Percentiles rank a stretch among this genome's conserved stretches.
phyloP scores from a whole-genome alignment of 2,888 invertebrate species.

The Tenthredo livida region DNA sequence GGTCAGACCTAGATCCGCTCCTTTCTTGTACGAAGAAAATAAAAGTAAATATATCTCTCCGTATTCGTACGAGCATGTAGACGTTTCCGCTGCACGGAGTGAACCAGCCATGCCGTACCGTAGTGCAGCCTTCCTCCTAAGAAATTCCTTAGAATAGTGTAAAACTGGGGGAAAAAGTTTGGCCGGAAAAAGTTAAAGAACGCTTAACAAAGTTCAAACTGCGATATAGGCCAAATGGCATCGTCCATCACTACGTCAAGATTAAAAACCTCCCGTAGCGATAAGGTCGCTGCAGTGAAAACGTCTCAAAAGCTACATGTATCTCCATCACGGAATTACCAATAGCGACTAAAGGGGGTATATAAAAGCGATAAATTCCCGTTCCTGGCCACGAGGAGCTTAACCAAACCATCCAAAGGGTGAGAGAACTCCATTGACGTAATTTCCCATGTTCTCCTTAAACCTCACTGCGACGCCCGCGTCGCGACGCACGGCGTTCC shows the following conservation, averaged over 20 bases:
- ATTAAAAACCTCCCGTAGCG: slow-evolving; percentile 21
- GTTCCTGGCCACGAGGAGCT: neutral
- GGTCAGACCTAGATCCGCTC: slow-evolving; percentile 25
- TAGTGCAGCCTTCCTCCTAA: neutral
- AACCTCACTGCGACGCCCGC: neutral
- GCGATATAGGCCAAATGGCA: neutral
- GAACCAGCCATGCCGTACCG: neutral
- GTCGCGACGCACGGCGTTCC: neutral
- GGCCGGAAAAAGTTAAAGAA: slow-evolving; percentile 13
- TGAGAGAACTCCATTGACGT: slow-evolving; percentile 17
- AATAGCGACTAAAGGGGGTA: neutral
- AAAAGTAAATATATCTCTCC: slow-evolving; percentile 18
- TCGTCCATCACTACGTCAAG: slow-evolving; percentile 12
- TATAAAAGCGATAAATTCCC: neutral
- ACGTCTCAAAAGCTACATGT: neutral
- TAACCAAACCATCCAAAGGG: neutral
- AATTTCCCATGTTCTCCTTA: slow-evolving; percentile 1
- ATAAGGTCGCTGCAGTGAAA: neutral
- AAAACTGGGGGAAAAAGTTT: neutral
- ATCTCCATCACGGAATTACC: neutral
- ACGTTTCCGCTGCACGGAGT: slow-evolving; percentile 31
- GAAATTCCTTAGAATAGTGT: slow-evolving; percentile 6
- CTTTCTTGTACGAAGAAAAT: neutral
- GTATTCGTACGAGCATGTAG: slow-evolving; percentile 10
- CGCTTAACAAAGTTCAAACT: slow-evolving; percentile 36